Conservation (phyloP, 2,113 vertebrate genomes). For the Tragelaphus buxtoni region DNA sequence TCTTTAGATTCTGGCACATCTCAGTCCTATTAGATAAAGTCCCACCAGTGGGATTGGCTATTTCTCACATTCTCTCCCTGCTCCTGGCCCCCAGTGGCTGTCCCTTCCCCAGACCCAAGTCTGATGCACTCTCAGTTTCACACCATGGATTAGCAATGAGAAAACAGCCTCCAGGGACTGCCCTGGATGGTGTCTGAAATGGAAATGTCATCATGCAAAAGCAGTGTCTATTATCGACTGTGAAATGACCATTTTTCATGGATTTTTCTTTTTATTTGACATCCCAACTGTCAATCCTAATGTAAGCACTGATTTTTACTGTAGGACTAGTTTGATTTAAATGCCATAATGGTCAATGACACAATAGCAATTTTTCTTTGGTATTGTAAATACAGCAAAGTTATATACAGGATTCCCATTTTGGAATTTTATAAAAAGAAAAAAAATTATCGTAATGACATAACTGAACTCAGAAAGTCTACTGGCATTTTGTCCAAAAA, state of each 20-base stretch:
- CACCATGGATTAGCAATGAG: fast-evolving
- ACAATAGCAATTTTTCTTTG: background rate
- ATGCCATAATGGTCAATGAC: background rate
- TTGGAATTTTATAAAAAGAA: background rate
- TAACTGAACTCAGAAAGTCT: background rate
- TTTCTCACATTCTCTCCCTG: background rate
- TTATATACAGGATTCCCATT: background rate
- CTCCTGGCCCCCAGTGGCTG: background rate
- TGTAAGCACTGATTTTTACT: background rate
- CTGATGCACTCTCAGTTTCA: background rate
- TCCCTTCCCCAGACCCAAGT: background rate
- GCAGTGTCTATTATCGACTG: background rate
- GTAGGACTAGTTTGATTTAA: background rate
- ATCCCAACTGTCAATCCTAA: background rate
- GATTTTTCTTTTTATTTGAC: background rate
- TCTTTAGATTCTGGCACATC: background rate
- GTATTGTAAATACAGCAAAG: background rate
- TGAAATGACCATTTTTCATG: background rate
- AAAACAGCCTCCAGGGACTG: background rate
- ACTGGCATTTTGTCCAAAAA: background rate
- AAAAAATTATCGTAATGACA: background rate
- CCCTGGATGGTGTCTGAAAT: background rate
- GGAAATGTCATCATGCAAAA: background rate
- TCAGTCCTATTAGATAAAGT: background rate
- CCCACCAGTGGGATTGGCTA: background rate